Conservation (phyloP, 2,888 invertebrate genomes). For the Eilema depressum region DNA sequence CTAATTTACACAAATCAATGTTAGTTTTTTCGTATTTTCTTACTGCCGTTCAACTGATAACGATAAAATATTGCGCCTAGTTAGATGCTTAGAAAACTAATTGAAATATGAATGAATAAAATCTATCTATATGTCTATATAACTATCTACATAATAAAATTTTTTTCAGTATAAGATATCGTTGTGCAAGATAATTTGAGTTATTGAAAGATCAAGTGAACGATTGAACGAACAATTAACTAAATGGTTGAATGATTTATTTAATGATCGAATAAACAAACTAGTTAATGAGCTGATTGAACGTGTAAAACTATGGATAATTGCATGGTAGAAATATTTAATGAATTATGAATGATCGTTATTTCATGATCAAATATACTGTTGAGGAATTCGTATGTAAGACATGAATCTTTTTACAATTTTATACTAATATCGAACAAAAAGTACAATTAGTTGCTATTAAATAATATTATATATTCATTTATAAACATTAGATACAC, state of each 20-base stretch:
- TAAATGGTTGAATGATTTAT: neutral
- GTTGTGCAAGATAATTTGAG: neutral
- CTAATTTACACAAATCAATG: neutral
- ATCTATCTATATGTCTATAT: too few relatives aligned
- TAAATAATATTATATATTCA: too few relatives aligned
- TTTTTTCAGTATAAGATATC: too few relatives aligned
- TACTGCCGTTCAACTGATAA: neutral
- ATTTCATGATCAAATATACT: neutral
- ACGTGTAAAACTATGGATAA: neutral
- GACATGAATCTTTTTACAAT: too few relatives aligned
- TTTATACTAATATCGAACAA: too few relatives aligned
- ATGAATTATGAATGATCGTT: neutral
- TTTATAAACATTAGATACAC: too few relatives aligned
- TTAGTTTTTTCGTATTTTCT: neutral
- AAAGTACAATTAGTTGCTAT: too few relatives aligned
- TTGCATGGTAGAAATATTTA: neutral
- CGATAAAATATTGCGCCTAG: neutral
- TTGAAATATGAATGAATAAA: too few relatives aligned
- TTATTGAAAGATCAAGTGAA: neutral
- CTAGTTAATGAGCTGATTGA: neutral
- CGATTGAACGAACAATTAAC: neutral
- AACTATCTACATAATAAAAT: too few relatives aligned
- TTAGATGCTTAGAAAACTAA: neutral
- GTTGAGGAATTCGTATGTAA: too few relatives aligned
- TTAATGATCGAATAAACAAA: neutral